A percentile compares a stretch with the other conserved stretches of the same genome.
Evolutionary conservation across 2,797 vertebrate species (phyloP).

Genomic region (Microcaecilia unicolor): DNA sequence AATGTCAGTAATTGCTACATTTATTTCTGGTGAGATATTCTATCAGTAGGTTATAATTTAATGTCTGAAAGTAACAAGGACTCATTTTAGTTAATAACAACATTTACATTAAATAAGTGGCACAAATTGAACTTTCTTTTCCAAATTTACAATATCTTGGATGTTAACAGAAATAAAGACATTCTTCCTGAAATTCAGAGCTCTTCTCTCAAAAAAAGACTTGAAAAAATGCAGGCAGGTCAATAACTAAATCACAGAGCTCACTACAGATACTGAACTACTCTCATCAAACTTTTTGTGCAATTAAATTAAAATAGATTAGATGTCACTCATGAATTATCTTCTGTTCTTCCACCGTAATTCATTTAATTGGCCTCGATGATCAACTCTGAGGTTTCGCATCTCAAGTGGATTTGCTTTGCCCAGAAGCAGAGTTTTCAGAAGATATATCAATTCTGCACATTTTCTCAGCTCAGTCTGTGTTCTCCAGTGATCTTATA

Average conservation of each 20-base stretch:
- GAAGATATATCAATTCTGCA: conserved; percentile 22
- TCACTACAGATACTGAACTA: conserved; percentile 4
- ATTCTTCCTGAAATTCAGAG: conserved; percentile 4
- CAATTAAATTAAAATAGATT: conserved; percentile 38
- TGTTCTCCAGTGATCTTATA: conserved; percentile 16
- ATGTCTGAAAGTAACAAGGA: conserved; percentile 11
- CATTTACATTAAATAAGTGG: no score
- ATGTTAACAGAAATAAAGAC: conserved; percentile 17
- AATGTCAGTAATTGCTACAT: conserved; percentile 6
- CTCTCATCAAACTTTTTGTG: conserved; percentile 16
- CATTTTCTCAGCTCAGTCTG: conserved; percentile 10
- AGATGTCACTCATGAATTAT: conserved; percentile 35
- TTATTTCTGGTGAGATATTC: conserved; percentile 3
- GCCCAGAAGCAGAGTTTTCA: conserved; percentile 21
- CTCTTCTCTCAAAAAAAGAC: neutral
- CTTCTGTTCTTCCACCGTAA: conserved; percentile 29
- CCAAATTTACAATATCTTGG: neutral
- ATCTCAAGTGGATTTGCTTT: conserved; percentile 36
- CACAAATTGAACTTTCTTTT: no score
- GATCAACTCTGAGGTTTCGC: conserved; percentile 28
- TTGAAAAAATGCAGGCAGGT: conserved; percentile 2
- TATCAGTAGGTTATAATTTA: conserved; percentile 14
- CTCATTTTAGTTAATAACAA: no score
- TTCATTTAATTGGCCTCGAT: conserved; percentile 36
- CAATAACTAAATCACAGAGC: neutral